Conservation (phyloP, 2,113 vertebrate species). For the Plestiodon gilberti region DNA sequence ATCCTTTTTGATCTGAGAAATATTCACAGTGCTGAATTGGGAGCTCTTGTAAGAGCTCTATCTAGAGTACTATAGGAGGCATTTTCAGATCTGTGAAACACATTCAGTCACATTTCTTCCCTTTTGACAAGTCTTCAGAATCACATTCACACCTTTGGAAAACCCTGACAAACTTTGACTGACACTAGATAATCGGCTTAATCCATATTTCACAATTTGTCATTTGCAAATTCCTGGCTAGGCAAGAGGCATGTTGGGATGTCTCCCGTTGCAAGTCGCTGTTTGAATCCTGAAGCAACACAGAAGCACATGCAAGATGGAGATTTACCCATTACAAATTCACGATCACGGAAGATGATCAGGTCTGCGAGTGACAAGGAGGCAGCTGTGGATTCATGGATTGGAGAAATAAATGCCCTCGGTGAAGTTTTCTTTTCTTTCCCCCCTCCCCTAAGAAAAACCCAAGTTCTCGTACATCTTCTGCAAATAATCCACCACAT, state of each 20-base stretch:
- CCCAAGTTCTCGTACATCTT: not conserved
- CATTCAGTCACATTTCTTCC: not conserved
- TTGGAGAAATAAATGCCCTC: not conserved
- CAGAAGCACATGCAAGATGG: not conserved
- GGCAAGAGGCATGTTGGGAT: not conserved
- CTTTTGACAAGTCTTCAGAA: conserved; percentile 15
- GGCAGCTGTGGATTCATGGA: not conserved
- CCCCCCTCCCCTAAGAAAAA: not conserved
- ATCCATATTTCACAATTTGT: conserved; percentile 23
- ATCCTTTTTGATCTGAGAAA: not conserved
- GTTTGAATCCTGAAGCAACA: not conserved
- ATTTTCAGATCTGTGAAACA: not conserved
- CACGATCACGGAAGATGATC: not conserved
- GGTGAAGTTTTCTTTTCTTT: not conserved
- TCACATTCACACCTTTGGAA: conserved; percentile 7
- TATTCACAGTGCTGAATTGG: not conserved
- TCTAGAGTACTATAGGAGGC: no score
- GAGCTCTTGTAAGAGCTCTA: not conserved
- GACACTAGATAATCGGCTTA: conserved; percentile 14
- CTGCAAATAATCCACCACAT: not conserved
- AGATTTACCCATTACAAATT: not conserved
- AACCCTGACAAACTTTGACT: conserved; percentile 15
- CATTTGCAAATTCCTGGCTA: conserved; percentile 20
- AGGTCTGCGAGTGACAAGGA: not conserved
- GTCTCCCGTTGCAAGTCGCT: not conserved